A percentile compares a stretch with the other conserved stretches of the same genome.
Evolutionary conservation across 2,113 vertebrate genomes (phyloP).

Genomic region (Chaetorhynchus papuensis): DNA sequence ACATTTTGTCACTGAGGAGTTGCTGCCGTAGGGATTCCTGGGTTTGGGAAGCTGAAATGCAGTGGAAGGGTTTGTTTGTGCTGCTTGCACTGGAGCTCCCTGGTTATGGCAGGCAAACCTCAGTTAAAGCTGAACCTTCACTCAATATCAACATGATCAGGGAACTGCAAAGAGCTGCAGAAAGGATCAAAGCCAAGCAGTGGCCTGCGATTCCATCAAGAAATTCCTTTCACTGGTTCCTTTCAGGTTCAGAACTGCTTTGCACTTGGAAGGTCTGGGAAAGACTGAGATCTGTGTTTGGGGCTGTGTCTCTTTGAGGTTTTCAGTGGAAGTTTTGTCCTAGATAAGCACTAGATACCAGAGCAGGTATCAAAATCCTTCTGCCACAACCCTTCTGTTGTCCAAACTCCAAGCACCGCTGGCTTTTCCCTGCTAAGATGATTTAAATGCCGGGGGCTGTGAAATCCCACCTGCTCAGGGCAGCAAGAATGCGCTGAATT

Average conservation of each 20-base stretch:
- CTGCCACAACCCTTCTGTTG: not conserved
- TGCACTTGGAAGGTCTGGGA: not conserved
- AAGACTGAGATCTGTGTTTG: not conserved
- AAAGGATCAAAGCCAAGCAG: not conserved
- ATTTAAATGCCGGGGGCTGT: not conserved
- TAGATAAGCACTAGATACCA: not conserved
- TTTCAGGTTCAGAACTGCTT: not conserved
- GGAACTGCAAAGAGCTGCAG: constrained; percentile 16
- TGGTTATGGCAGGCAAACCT: constrained; percentile 67
- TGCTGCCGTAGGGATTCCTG: constrained; percentile 51
- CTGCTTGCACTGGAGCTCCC: constrained; percentile 53
- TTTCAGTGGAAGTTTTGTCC: not conserved
- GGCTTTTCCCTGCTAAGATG: not conserved
- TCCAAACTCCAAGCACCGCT: not conserved
- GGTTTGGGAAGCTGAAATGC: constrained; percentile 64
- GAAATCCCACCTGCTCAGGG: not conserved
- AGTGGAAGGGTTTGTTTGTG: constrained; percentile 71
- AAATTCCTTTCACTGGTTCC: not conserved
- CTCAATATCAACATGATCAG: not conserved
- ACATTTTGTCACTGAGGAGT: constrained; percentile 16
- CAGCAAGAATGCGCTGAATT: not conserved
- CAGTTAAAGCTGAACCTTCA: constrained; percentile 59
- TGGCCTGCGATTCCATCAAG: not conserved
- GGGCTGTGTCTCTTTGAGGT: not conserved
- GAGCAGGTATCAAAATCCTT: not conserved